Evolutionary conservation across 2,113 vertebrate genomes (phyloP), one percentile per base, ranked within the genome.

Genomic region (Romanogobio albipinnatus): DNA sequence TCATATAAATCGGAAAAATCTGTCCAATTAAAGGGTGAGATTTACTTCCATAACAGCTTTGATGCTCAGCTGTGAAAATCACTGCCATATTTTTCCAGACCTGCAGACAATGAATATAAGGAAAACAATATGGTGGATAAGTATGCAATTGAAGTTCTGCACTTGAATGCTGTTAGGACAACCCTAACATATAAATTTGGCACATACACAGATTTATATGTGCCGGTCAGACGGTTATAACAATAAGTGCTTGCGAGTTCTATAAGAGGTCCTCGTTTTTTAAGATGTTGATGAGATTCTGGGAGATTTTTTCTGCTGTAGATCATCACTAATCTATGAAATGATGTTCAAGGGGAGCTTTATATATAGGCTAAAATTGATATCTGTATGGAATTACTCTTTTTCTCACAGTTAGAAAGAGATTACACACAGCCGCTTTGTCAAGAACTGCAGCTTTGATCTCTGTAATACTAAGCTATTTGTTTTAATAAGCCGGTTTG

Each of bases 11-110:
- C 11, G 62, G 79, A 70, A 68, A 14, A 81, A 51, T 70, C 17
- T 53, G 29, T 81, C 47, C 14, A 24, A 81, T 81, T 81, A 68
- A 70, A 70, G 15, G 3, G 15, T 33, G 62, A 68, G 62, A 81
- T 81, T 81, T 81, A 81, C 61, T 66, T 81, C 79, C 43, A 70
- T 11, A 70, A 68, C 10, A 49, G 45, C 79, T 70, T 81, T 81
- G 79, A 81, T 81, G 62, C 29, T 29, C 29, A 29, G 29, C 62
- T 70, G 24, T 33, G 39, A 80, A 80, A 80, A 81, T 70, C 62
- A 53, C 1, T 70, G 45, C 45, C 43, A 81, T 70, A 70, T 81
- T 77, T 77, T 22, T 47, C 17, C 79, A 70, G 19, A 51, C 24
- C 45, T 66, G 39, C 39, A 36, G 61, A 53, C 62, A 51, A 11